These are phyloP conservation scores for Spodoptera littoralis DNA, from an alignment of 2,888 invertebrate species.

Conservation along the genomic window DNA sequence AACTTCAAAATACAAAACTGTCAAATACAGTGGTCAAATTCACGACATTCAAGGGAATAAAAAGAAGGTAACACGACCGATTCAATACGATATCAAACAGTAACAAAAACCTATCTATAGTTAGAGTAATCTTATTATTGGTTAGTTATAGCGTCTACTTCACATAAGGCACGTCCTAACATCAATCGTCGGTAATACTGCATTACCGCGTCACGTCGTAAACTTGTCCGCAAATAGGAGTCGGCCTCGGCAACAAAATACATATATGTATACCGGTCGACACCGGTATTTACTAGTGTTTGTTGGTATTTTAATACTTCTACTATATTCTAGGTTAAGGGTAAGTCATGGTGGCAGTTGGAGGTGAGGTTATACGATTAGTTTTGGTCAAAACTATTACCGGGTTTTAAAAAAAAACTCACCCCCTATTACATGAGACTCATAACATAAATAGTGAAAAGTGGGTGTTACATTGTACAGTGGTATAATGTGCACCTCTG, in stretches of 20 bases:
- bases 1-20: too few species aligned
- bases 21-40: too few species aligned
- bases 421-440: too few species aligned
- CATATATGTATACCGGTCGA: conserved; percentile 10
- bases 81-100: not conserved
- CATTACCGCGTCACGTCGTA: conserved; percentile 45
- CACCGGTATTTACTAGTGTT: conserved; percentile 27
- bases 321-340: conserved; percentile 19
- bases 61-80: too few species aligned
- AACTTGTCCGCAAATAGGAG: conserved; percentile 51
- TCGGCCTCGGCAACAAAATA: conserved; percentile 52
- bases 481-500: too few species aligned
- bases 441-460: too few species aligned
- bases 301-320: conserved; percentile 2
- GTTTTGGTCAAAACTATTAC: not conserved
- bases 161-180: conserved; percentile 12
- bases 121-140: too few species aligned
- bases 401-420: too few species aligned
- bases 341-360: conserved; percentile 7
- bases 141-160: not conserved
- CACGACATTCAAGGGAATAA: too few species aligned
- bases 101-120: not conserved
- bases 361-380: not conserved
- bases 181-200: conserved; percentile 27
- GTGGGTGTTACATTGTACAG: too few species aligned